These are phyloP conservation scores for Cataglyphis livida DNA, from an alignment of 2,888 invertebrate species.

Conservation along the genomic window DNA sequence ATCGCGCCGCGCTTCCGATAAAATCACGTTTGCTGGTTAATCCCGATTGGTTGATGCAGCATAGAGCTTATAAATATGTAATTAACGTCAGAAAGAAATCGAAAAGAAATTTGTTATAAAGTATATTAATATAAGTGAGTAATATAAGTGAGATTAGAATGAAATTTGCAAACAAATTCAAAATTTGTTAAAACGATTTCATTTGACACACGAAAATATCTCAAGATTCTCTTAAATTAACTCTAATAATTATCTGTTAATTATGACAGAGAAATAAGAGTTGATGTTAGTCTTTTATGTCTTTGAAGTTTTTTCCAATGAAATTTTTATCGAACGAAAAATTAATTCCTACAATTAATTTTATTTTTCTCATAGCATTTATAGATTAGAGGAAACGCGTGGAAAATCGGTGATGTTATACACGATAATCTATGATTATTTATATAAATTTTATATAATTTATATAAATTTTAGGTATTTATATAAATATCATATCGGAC, in stretches of 20 bases:
- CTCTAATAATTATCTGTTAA: slow-evolving; percentile 8
- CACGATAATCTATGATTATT: slow-evolving; percentile 33
- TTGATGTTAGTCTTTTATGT: not conserved
- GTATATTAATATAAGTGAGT: slow-evolving; percentile 10
- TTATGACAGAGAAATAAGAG: not conserved
- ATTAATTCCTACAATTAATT: not conserved
- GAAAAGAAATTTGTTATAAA: slow-evolving; percentile 1
- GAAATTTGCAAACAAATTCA: not conserved
- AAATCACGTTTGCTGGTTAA: slow-evolving; percentile 41
- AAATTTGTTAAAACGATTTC: not conserved
- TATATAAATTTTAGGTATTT: not conserved
- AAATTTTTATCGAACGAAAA: not conserved
- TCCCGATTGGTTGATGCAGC: slow-evolving; percentile 8
- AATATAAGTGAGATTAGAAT: not conserved
- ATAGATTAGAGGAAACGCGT: not conserved
- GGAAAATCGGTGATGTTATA: slow-evolving; percentile 24
- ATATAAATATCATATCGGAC: not conserved
- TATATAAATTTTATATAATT: slow-evolving; percentile 7
- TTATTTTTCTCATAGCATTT: not conserved
- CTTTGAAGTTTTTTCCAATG: not conserved
- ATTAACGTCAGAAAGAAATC: slow-evolving; percentile 18
- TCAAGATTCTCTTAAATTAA: not conserved
- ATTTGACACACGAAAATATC: slow-evolving; percentile 1
- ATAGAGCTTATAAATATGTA: slow-evolving; percentile 41
- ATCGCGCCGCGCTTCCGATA: slow-evolving; percentile 48